Base-by-base conservation (phyloP, 2,888 invertebrate species). In the Pandemis corylana region DNA sequence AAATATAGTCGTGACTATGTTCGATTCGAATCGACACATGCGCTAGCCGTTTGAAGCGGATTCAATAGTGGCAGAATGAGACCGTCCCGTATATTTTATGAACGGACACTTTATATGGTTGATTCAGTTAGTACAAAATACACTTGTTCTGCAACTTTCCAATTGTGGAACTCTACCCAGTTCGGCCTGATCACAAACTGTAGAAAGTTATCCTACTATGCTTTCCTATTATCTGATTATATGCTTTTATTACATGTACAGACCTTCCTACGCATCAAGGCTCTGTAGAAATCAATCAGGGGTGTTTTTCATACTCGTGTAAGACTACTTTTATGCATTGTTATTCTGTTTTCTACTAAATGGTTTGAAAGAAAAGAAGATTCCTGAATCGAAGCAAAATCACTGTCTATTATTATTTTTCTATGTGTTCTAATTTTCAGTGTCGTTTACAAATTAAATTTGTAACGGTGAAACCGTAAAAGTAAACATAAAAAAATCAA, bases 61-160 rank as follows among this genome's bases (percentile, higher is more conserved):
- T 56, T 7, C 15, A 15, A 63, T 44, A 44, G 63, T 44, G 63
- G 15, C 63, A 63, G 63, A 44, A 15, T 12, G 12, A 36, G 36
- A 51, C 9, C 53, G 15, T 20, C 53, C 53, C 53, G 20, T 56
- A 56, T 51, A 67, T 61, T 65, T 65, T 46, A 36, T 68, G 12
- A 20, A 41, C 65, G 65, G 53, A 65, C 13, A 49, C 51, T 67
- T 20, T 42, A 59, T 62, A 72, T 36, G 51, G 53, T 13, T 12
- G 36, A 63, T 68, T 68, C 53, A 68, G 51, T 68, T 63, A 59
- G 64, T 68, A 59, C 68, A 73, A 59, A 67, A 70, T 41, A 59
- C 73, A 69, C 70, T 62, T 61, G 70, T 62, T 70, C 62, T 15
- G 61, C 70, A 53, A 66, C 74, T 75, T 75, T 75, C 74, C 62